Base-by-base conservation (phyloP, 2,113 vertebrate genomes). In the Lanius collurio region DNA sequence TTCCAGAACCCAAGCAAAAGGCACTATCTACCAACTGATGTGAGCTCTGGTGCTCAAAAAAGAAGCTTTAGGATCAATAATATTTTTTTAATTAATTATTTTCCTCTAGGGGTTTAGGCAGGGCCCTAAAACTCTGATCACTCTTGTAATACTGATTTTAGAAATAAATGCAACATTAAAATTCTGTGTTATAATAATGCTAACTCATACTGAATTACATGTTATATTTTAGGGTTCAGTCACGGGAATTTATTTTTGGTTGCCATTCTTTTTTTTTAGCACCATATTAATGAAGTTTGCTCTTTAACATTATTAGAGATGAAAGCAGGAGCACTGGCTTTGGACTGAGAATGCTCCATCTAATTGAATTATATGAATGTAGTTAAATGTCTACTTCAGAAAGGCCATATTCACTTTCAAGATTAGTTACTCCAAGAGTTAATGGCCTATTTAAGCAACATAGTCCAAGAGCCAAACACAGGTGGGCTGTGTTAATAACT, bases 401-500 rank as follows among this genome's bases (percentile, higher is more conserved):
- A 97, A 97, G 92, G 95, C 97, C 96, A 97, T 97, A 97, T 97
- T 97, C 94, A 94, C 98, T 98, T 98, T 97, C 97, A 98, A 98
- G 97, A 95, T 97, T 95, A 97, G 97, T 97, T 96, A 97, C 97
- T 97, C 91, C 89, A 53, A 95, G 97, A 97, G 97, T 98, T 98
- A 98, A 98, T 98, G 97, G 98, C 97, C 97, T 98, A 97, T 98
- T 98, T 98, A 97, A 98, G 97, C 97, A 98, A 97, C 97, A 94
- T 79, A 96, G 97, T 98, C 98, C 91, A 81, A 92, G 98, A 97
- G 93, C 96, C 94, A 90, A 98, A 98, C 98, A 97, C 98, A 97
- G 98, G 98, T 98, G 94, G 98, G 98, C 98, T 96, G 97, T 97
- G 97, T 98, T 99, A 98, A 99, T 98, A 98, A 98, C 98, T 98